phyloP scores from a whole-genome alignment of 2,888 invertebrate species.

The Lamellibrachia satsuma region DNA sequence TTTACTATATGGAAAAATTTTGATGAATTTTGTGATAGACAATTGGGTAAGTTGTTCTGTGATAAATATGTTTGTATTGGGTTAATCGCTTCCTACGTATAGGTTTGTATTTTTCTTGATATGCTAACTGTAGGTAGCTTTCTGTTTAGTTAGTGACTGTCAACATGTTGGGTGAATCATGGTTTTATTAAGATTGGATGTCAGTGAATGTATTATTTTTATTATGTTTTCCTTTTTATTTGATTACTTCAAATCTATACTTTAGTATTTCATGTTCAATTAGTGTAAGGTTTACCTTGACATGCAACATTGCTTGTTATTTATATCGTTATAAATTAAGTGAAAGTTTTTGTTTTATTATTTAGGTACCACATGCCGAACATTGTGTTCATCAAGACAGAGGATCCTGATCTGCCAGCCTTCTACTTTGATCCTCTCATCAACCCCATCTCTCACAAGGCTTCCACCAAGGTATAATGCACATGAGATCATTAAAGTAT shows the following conservation, averaged over 20 bases:
- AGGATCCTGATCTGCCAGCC: constrained; percentile 98
- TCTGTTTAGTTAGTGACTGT: neutral
- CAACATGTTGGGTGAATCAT: neutral
- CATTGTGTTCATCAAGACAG: constrained; percentile 99
- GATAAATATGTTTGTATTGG: neutral
- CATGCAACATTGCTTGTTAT: neutral
- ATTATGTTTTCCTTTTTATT: neutral
- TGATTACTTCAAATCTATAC: neutral
- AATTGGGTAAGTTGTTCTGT: too few species aligned
- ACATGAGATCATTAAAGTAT: neutral
- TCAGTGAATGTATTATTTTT: neutral
- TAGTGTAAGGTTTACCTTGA: neutral
- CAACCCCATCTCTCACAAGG: constrained; percentile 92
- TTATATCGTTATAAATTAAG: neutral
- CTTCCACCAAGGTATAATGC: constrained; percentile 57
- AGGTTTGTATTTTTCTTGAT: neutral
- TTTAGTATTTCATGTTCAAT: neutral
- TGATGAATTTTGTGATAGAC: too few species aligned
- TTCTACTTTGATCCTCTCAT: constrained; percentile 99
- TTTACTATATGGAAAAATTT: too few species aligned
- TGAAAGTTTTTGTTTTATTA: neutral
- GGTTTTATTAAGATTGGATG: neutral
- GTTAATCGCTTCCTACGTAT: neutral
- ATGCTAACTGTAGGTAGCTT: neutral
- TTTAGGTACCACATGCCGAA: constrained; percentile 97